A percentile compares a stretch with the other conserved stretches of the same genome.
Conservation (phyloP, 2,113 vertebrate species). For the Sula dactylatra region DNA sequence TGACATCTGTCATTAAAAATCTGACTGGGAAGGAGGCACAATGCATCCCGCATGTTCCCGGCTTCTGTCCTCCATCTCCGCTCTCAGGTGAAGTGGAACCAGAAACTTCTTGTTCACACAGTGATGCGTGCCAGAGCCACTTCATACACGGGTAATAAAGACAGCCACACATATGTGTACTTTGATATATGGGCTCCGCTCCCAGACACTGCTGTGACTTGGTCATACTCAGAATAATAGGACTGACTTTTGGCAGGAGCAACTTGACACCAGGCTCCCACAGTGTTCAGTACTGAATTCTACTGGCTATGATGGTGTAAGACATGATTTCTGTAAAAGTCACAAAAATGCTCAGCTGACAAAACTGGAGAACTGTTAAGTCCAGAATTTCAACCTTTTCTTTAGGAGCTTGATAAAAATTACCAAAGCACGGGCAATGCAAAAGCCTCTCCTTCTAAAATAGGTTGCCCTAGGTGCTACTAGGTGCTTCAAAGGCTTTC, state of each 20-base stretch:
- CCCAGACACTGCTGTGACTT: neutral
- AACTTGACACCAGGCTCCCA: neutral
- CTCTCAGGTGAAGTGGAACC: neutral
- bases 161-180: neutral
- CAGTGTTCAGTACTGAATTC: neutral
- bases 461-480: neutral
- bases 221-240: neutral
- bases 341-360: neutral
- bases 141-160: neutral
- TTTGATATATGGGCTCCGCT: neutral
- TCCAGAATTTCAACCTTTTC: neutral
- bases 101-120: neutral
- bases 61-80: neutral
- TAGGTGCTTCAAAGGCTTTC: neutral
- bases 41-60: neutral
- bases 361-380: neutral
- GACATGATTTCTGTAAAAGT: neutral
- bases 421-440: neutral
- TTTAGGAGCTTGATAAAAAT: neutral
- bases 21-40: neutral
- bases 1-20: neutral
- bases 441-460: neutral
- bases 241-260: neutral
- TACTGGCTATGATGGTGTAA: neutral
- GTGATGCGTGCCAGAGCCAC: neutral